These are phyloP conservation scores for Apoda limacodes DNA, from an alignment of 2,888 invertebrate species.

Conservation along the genomic window DNA sequence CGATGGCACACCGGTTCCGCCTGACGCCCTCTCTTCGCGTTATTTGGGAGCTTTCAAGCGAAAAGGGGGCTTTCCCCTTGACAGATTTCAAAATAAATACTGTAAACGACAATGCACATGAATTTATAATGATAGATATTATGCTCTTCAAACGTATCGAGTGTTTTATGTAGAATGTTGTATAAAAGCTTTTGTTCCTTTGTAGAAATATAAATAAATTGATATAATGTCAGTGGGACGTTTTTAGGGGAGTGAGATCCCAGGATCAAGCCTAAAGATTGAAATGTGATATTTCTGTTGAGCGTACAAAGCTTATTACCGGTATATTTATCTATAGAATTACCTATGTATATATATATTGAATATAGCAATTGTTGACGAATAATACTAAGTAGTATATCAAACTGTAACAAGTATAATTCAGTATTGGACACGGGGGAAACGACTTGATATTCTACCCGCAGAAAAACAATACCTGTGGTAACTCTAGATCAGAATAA, in stretches of 20 bases:
- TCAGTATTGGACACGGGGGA: too few relatives aligned
- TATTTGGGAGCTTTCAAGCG: conserved; percentile 63
- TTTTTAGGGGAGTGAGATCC: conserved; percentile 49
- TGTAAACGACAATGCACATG: conserved; percentile 67
- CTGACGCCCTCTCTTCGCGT: conserved; percentile 49
- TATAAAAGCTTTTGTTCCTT: conserved; percentile 59
- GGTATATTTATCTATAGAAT: neutral
- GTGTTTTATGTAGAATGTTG: conserved; percentile 62
- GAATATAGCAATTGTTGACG: too few relatives aligned
- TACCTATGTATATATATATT: neutral
- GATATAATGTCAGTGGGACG: conserved; percentile 35
- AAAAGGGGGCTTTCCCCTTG: conserved; percentile 62
- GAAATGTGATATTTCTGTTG: conserved; percentile 62
- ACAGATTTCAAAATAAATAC: conserved; percentile 65
- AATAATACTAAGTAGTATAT: too few relatives aligned
- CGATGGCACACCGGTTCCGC: conserved; percentile 31
- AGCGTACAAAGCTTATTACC: conserved; percentile 38
- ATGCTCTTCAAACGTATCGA: conserved; percentile 60
- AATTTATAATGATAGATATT: conserved; percentile 68
- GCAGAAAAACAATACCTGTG: too few relatives aligned
- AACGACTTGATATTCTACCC: too few relatives aligned
- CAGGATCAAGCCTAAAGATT: conserved; percentile 49
- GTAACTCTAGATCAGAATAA: too few relatives aligned
- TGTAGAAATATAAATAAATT: conserved; percentile 51
- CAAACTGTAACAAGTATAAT: too few relatives aligned